phyloP scores from a whole-genome alignment of 2,797 vertebrate species.

The Gallinago solitaria region DNA sequence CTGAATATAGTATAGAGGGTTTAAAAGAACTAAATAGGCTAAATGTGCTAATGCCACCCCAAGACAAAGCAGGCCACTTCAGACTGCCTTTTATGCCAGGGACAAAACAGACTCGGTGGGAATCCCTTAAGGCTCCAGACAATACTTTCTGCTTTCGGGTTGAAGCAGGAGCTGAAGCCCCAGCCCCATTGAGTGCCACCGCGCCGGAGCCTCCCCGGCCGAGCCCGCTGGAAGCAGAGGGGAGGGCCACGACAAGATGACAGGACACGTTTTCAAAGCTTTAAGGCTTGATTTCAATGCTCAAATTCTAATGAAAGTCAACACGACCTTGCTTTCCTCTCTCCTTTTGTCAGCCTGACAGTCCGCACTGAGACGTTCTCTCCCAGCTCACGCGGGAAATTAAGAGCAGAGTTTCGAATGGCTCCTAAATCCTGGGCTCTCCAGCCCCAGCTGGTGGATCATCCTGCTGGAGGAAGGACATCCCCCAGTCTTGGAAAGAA shows the following conservation, averaged over 20 bases:
- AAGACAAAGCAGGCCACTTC: conserved; percentile 33
- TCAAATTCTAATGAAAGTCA: background rate
- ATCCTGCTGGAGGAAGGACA: background rate
- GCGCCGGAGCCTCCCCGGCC: background rate
- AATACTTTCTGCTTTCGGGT: background rate
- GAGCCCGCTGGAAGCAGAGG: background rate
- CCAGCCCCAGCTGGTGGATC: background rate
- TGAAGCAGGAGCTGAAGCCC: background rate
- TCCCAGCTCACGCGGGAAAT: background rate
- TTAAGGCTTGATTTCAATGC: background rate
- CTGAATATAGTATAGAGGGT: background rate
- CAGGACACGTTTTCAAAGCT: background rate
- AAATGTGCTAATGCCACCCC: background rate
- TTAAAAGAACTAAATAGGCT: conserved; percentile 23
- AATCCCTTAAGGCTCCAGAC: background rate
- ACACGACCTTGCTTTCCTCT: background rate
- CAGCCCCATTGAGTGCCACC: background rate
- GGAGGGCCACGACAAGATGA: background rate
- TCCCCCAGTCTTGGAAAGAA: background rate
- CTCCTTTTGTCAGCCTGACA: background rate
- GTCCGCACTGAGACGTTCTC: background rate
- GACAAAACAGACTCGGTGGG: background rate
- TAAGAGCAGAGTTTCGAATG: background rate
- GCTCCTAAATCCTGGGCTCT: background rate
- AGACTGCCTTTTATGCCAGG: background rate